Evolutionary conservation across 2,113 vertebrate genomes (phyloP), one percentile per base, ranked within the genome.

Genomic region (Phaethon lepturus): DNA sequence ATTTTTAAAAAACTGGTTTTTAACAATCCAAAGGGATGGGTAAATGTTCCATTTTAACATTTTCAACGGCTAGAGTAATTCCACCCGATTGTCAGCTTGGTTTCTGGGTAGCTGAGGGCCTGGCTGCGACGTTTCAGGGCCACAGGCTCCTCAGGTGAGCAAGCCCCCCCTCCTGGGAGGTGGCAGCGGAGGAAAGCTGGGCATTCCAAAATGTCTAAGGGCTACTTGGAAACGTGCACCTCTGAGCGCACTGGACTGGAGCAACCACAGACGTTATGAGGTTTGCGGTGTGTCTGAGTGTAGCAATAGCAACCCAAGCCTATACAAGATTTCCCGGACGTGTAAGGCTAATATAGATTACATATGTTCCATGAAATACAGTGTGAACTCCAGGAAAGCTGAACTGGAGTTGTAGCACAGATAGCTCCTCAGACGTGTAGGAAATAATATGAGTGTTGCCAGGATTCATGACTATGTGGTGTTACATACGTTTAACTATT

Each of bases 241-340:
- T 92, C 93, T 96, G 95, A 68, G 91, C 82, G 95, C 73, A 11
- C 75, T 94, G 96, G 95, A 68, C 84, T 96, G 94, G 64, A 96
- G 80, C 96, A 93, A 58, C 94, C 94, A 92, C 93, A 95, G 96
- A 11, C 82, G 45, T 87, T 26, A 94, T 40, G 97, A 97, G 96
- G 96, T 96, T 96, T 97, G 95, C 25, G 96, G 95, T 93, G 68
- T 49, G 96, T 90, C 92, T 96, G 96, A 55, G 83, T 35, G 94
- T 91, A 96, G 96, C 95, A 97, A 96, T 47, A 93, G 96, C 79
- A 64, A 55, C 66, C 64, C 68, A 53, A 91, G 85, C 7, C 38
- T 58, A 69, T 3, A 33, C 11, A 72, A 96, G 93, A 58, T 49
- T 89, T 95, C 96, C 93, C 42, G 29, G 95, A 96, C 7, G 18